Base-by-base conservation (phyloP, 2,797 vertebrate species). In the Capromys pilorides region DNA sequence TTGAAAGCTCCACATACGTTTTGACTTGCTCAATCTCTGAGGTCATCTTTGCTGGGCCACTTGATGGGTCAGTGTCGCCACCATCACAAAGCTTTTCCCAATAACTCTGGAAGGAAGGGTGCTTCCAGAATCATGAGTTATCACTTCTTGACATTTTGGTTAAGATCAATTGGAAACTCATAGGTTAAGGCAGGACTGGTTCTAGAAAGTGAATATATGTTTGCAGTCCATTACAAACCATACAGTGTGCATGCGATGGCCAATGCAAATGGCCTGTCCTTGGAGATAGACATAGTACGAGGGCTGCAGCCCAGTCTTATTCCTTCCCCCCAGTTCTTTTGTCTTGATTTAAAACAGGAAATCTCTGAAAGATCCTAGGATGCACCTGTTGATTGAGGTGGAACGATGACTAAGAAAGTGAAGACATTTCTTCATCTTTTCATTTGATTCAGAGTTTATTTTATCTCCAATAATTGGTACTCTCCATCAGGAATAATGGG, bases 121-220 rank as follows among this genome's bases (percentile, higher is more conserved):
- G 36, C 80, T 89, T 88, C 61, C 75, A 67, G 75, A 86, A 92
- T 90, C 49, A 91, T 82, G 22, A 88, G 0, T 87, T 94, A 73
- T 61, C 59, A 2, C 59, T 61, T 26, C 59, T 24, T 2, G 9
- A 7, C 59, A 5, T 61, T 61, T 61, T 61, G 22, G 59, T 6
- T 61, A 61, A 61, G 22, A 61, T 24, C 22, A 61, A 61, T 7
- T 61, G 59, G 75, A 67, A 77, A 86, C 91, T 91, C 54, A 91
- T 86, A 26, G 86, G 0, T 90, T 94, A 73, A 92, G 26, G 36
- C 54, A 51, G 33, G 62, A 41, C 39, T 75, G 49, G 64, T 14
- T 41, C 88, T 87, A 87, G 80, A 5, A 83, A 67, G 22, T 45
- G 14, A 18, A 4, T 57, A 57, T 14, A 57, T 57, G 14, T 57